Conservation (phyloP, 2,113 vertebrate genomes). For the Bungarus multicinctus region DNA sequence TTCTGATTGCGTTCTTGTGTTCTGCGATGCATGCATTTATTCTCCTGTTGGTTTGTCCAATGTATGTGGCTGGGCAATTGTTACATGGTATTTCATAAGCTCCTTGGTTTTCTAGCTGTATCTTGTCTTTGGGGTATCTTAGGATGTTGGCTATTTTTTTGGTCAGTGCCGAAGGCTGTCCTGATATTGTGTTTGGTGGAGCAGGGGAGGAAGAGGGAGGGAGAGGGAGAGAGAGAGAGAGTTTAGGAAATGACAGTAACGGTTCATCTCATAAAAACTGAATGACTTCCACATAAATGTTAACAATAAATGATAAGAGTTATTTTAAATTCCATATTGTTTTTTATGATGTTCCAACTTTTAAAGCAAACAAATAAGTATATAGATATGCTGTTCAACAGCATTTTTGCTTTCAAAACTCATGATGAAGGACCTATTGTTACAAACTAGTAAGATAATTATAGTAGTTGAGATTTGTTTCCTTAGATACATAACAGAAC, state of each 20-base stretch:
- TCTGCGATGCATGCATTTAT: too few species aligned
- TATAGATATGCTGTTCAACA: background rate
- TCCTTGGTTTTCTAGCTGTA: too few species aligned
- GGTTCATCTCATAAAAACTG: background rate
- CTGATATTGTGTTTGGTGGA: background rate
- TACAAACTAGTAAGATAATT: conserved; percentile 68
- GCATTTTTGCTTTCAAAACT: conserved; percentile 16
- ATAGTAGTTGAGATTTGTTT: conserved; percentile 72
- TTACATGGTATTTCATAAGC: too few species aligned
- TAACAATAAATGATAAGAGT: background rate
- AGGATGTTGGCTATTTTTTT: too few species aligned
- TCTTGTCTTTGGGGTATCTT: too few species aligned
- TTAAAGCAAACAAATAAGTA: background rate
- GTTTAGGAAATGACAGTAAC: background rate
- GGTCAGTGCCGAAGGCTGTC: too few species aligned
- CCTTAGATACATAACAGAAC: conserved; percentile 79
- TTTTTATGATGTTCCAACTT: background rate
- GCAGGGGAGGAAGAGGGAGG: background rate
- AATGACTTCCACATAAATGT: background rate
- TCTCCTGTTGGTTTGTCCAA: too few species aligned
- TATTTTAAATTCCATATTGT: background rate
- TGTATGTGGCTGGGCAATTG: too few species aligned
- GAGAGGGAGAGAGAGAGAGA: background rate
- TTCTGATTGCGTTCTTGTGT: too few species aligned
- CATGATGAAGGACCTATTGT: conserved; percentile 38